These are phyloP conservation scores for Ennomos quercinarius DNA, from an alignment of 2,888 invertebrate genomes.

Conservation along the genomic window DNA sequence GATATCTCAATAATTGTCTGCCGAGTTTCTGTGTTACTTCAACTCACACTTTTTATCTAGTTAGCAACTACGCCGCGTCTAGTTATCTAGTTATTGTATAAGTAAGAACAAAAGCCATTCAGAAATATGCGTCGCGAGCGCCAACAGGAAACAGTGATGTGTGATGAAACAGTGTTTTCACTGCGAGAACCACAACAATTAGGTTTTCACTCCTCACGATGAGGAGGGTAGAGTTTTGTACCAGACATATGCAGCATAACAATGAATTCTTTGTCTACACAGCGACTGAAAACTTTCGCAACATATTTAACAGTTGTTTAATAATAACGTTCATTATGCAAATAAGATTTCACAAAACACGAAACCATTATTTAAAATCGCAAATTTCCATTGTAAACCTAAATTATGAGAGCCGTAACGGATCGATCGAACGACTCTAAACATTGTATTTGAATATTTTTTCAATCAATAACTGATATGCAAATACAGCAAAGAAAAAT, in stretches of 20 bases:
- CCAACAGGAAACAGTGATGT: slow-evolving; percentile 72
- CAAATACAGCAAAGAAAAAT: slow-evolving; percentile 70
- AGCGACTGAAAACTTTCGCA: slow-evolving; percentile 55
- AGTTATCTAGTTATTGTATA: slow-evolving; percentile 68
- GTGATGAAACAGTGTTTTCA: slow-evolving; percentile 77
- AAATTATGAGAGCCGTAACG: slow-evolving; percentile 78
- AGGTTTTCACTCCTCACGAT: slow-evolving; percentile 67
- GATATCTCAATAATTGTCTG: slow-evolving; percentile 14
- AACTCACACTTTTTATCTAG: slow-evolving; percentile 46
- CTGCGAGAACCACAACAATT: slow-evolving; percentile 71
- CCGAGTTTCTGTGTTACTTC: slow-evolving; percentile 2
- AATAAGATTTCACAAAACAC: slow-evolving; percentile 54
- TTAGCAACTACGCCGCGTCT: slow-evolving; percentile 55
- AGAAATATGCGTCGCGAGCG: slow-evolving; percentile 70
- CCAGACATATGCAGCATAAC: slow-evolving; percentile 54
- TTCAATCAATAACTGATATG: slow-evolving; percentile 85
- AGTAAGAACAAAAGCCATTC: slow-evolving; percentile 82
- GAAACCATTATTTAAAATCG: slow-evolving; percentile 67
- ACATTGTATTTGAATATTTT: slow-evolving; percentile 81
- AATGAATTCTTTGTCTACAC: slow-evolving; percentile 63
- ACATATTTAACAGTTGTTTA: slow-evolving; percentile 27
- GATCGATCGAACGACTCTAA: slow-evolving; percentile 75
- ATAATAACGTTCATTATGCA: slow-evolving; percentile 50
- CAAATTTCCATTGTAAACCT: slow-evolving; percentile 58
- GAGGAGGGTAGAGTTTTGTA: slow-evolving; percentile 77